Conservation (phyloP, 1,140 invertebrate genomes). For the Latrodectus geometricus region DNA sequence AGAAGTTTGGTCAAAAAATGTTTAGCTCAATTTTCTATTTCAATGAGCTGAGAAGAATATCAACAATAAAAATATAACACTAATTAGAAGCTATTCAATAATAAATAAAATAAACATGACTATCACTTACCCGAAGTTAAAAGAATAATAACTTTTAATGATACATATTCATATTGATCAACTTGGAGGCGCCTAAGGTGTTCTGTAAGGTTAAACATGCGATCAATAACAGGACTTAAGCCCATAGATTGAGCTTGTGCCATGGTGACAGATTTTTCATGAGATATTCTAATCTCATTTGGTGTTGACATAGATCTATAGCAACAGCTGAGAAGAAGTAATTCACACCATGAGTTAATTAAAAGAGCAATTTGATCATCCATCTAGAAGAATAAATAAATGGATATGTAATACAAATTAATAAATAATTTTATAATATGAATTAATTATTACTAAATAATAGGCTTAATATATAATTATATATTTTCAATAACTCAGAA, state of each 20-base stretch:
- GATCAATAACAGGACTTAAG: constrained; percentile 85
- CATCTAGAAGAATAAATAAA: constrained; percentile 73
- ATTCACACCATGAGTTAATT: constrained; percentile 97
- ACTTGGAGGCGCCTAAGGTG: constrained; percentile 88
- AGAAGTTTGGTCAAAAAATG: too few species aligned
- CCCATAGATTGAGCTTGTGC: constrained; percentile 79
- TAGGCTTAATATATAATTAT: neutral
- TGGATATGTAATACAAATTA: neutral
- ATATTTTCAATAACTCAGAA: too few species aligned
- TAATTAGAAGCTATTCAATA: constrained; percentile 12
- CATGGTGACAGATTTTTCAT: constrained; percentile 78
- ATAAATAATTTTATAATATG: neutral
- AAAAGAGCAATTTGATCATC: constrained; percentile 96
- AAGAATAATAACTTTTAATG: constrained; percentile 92
- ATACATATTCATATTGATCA: constrained; percentile 97
- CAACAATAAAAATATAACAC: constrained; percentile 32
- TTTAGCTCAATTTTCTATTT: too few species aligned
- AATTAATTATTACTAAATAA: neutral
- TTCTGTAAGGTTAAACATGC: constrained; percentile 94
- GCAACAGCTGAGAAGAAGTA: constrained; percentile 88
- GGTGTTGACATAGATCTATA: constrained; percentile 88
- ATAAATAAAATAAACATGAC: neutral
- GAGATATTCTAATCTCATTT: constrained; percentile 75
- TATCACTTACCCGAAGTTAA: constrained; percentile 85
- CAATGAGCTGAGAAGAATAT: neutral